Evolutionary conservation across 1,140 invertebrate species (phyloP).

Genomic region (Bombus fervidus): DNA sequence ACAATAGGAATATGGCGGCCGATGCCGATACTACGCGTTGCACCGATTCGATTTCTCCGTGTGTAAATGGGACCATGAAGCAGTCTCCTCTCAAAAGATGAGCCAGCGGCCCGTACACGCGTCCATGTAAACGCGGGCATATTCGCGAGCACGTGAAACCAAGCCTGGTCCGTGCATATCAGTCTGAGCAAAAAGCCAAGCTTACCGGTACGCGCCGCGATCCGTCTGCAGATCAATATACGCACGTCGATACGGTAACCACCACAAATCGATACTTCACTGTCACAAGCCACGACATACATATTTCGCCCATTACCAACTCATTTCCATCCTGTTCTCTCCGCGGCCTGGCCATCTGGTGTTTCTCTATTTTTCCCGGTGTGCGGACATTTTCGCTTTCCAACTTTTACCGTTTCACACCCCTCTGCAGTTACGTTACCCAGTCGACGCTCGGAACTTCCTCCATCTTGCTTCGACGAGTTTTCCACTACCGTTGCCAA

Average conservation of each 20-base stretch:
- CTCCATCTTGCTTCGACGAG: not conserved
- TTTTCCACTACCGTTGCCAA: not conserved
- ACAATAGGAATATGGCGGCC: conserved; percentile 33
- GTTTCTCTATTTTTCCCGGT: not conserved
- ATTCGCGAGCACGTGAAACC: conserved; percentile 4
- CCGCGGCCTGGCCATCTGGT: not conserved
- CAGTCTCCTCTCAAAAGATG: conserved; percentile 16
- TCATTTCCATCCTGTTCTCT: conserved; percentile 22
- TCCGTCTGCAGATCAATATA: conserved; percentile 28
- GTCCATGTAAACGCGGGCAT: conserved; percentile 8
- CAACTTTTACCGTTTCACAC: conserved; percentile 11
- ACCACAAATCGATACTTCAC: conserved; percentile 46
- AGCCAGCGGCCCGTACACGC: not conserved
- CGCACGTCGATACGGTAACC: conserved; percentile 21
- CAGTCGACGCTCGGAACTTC: not conserved
- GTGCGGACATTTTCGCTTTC: conserved; percentile 14
- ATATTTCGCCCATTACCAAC: conserved; percentile 27
- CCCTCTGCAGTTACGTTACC: not conserved
- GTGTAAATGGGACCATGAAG: conserved; percentile 28
- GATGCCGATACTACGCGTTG: conserved; percentile 28
- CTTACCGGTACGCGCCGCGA: too few species aligned
- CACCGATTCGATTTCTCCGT: conserved; percentile 16
- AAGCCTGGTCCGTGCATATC: too few species aligned
- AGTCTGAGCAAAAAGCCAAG: conserved; percentile 1
- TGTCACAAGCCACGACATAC: conserved; percentile 15